phyloP scores from a whole-genome alignment of 2,113 vertebrate species.

The Suncus etruscus region DNA sequence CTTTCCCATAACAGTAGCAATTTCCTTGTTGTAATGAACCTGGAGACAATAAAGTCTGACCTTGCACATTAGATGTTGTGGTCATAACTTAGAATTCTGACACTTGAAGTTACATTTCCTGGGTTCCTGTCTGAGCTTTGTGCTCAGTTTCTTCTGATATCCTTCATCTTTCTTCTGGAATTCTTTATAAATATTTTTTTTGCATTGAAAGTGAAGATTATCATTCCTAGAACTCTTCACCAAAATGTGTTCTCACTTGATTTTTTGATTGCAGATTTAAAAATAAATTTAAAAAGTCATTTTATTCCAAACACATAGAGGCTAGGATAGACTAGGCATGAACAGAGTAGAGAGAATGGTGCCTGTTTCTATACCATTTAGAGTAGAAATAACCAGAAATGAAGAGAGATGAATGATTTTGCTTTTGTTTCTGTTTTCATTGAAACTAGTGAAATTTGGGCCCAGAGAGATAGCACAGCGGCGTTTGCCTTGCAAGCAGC shows the following conservation, averaged over 20 bases:
- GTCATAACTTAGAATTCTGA: background rate
- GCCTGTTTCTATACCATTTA: background rate
- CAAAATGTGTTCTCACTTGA: too few species aligned
- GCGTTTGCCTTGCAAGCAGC: too few species aligned
- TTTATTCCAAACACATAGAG: background rate
- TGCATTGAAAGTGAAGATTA: background rate
- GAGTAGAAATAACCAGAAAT: background rate
- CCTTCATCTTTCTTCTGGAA: background rate
- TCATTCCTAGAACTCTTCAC: background rate
- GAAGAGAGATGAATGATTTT: too few species aligned
- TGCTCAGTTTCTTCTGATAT: background rate
- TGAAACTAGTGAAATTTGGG: background rate
- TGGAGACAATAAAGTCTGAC: background rate
- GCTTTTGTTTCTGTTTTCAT: background rate
- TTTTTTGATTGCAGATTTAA: background rate
- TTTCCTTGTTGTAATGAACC: background rate
- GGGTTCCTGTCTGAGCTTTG: background rate
- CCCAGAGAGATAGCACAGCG: too few species aligned
- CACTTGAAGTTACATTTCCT: background rate
- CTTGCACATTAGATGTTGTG: background rate
- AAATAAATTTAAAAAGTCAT: background rate
- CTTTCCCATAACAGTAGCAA: background rate
- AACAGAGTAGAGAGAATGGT: background rate
- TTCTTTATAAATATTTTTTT: background rate
- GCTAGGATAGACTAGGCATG: background rate